Conservation (phyloP, 2,888 invertebrate genomes). For the Parasteatoda lunata region DNA sequence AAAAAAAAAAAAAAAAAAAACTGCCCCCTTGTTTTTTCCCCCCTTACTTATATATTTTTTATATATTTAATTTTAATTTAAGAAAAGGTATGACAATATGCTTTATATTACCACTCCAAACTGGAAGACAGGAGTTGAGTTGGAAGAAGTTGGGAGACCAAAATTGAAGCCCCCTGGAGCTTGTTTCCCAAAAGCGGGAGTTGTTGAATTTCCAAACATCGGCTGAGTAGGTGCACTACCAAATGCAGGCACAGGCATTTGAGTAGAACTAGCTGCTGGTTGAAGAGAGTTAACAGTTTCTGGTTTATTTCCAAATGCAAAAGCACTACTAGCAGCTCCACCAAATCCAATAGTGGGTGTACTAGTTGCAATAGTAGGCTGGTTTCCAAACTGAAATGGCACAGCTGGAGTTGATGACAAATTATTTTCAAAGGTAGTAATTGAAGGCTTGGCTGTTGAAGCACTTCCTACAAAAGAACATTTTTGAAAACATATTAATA, state of each 20-base stretch:
- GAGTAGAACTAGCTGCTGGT: neutral
- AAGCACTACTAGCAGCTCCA: slow-evolving; percentile 25
- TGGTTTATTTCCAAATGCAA: slow-evolving; percentile 38
- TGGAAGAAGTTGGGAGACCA: slow-evolving; percentile 9
- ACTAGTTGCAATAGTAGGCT: slow-evolving; percentile 15
- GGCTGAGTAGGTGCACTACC: slow-evolving; percentile 30
- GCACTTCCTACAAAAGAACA: too few relatives aligned
- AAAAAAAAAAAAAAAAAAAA: too few relatives aligned
- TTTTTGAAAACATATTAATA: too few relatives aligned
- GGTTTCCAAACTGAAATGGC: slow-evolving; percentile 51
- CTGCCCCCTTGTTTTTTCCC: too few relatives aligned
- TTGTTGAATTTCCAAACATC: slow-evolving; percentile 16
- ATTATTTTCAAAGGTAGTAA: slow-evolving; percentile 25
- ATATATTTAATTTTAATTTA: too few relatives aligned
- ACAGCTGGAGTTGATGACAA: slow-evolving; percentile 8
- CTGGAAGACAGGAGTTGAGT: slow-evolving; percentile 37
- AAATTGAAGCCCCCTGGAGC: slow-evolving; percentile 36
- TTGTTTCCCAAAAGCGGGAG: slow-evolving; percentile 35
- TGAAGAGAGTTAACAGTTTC: slow-evolving; percentile 34
- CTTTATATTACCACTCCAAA: slow-evolving; percentile 35
- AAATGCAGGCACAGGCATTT: slow-evolving; percentile 23
- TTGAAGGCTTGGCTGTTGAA: neutral
- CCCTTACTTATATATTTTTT: too few relatives aligned
- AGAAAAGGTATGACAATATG: too few relatives aligned
- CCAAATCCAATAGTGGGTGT: neutral